phyloP scores from a whole-genome alignment of 2,797 vertebrate genomes.

The Peromyscus aztecus region DNA sequence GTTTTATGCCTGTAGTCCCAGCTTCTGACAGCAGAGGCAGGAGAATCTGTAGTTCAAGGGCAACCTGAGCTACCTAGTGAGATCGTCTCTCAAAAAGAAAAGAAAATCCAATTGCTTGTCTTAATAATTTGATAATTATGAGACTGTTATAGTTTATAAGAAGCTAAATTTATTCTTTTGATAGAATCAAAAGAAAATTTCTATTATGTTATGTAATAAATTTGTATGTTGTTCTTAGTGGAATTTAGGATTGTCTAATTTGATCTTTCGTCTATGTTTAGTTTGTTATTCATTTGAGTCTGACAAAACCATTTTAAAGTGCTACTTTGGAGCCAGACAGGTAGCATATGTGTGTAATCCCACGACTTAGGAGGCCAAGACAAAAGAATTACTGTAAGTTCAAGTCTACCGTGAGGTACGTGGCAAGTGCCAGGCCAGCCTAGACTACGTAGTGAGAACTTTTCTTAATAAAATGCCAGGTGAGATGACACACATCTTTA shows the following conservation, averaged over 20 bases:
- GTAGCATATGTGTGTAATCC: background rate
- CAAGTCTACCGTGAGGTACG: background rate
- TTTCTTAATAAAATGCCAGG: background rate
- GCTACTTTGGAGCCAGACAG: background rate
- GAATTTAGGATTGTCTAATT: constrained; percentile 21
- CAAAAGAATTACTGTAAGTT: background rate
- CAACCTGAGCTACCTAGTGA: background rate
- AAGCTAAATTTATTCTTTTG: constrained; percentile 59
- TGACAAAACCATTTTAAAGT: constrained; percentile 28
- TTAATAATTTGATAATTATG: constrained; percentile 49
- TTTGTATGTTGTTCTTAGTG: background rate
- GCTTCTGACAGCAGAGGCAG: background rate
- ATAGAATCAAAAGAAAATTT: constrained; percentile 51
- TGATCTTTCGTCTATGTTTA: background rate
- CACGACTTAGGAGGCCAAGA: background rate
- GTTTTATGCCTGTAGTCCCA: background rate
- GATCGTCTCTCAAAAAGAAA: background rate
- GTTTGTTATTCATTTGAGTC: constrained; percentile 32
- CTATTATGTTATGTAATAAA: background rate
- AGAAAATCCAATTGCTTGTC: background rate
- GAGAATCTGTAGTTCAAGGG: background rate
- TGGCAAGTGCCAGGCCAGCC: background rate
- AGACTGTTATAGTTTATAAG: background rate
- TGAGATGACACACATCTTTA: background rate
- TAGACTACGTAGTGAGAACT: background rate